Base-by-base conservation (phyloP, 2,888 invertebrate species). In the Leucania comma region DNA sequence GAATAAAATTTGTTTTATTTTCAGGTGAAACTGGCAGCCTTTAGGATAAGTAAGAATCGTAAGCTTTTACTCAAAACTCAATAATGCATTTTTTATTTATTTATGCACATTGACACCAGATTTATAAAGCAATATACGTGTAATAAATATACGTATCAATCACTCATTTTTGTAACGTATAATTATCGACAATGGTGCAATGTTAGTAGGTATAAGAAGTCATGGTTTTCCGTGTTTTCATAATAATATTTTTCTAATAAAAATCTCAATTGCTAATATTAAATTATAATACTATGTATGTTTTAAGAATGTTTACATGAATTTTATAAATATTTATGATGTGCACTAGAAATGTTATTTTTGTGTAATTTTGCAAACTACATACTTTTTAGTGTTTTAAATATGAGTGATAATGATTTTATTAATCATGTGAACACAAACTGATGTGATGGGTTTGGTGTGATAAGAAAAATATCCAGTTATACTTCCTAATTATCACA, bases 261-360 rank as follows among this genome's bases (percentile, higher is more conserved):
- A 48, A 68, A 69, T 78, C 56, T 78, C 59, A 38, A 78, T 63
- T 57, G 50, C 58, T 77, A 46, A 10, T 68, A 64, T 42, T 54
- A 53, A 51, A 68, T 50, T 42, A 59, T n/a, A 50, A 63, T 62
- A 61, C 6, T 58, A 60, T 24, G 35, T 59, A 72, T 71, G 72
- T 82, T 75, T 75, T 80, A 67, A 75, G 68, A 69, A 74, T 62
- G 56, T 84, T 79, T 84, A 87, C 86, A 88, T 81, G 67, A 76
- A 80, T 87, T 88, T 88, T 83, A 80, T 73, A 85, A 84, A 84
- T 78, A 68, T 86, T 86, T 82, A 75, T 77, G 35, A 54, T 51
- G 58, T 69, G 79, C 81, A 79, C 80, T 60, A 38, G 14, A 60
- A 57, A 60, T 56, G 24, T 74, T 68, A 68, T 80, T 56, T 64